A percentile compares a stretch with the other conserved stretches of the same genome.
These are phyloP conservation scores for Nasonia longicornis DNA, from an alignment of 1,140 invertebrate genomes.

Conservation along the genomic window DNA sequence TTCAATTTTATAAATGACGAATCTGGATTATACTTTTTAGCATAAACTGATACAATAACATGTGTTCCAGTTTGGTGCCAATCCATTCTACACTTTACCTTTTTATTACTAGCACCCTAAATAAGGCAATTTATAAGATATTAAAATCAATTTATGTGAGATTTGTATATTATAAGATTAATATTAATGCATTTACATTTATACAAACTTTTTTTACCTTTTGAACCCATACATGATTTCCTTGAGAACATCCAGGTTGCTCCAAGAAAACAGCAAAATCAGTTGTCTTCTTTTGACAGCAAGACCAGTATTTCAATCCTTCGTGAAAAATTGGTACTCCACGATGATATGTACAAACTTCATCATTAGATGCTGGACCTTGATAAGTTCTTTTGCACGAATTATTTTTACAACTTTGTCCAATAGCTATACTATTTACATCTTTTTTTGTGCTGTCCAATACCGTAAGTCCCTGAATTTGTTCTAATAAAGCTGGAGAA, in stretches of 20 bases:
- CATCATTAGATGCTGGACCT: constrained; percentile 75
- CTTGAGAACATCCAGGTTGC: constrained; percentile 87
- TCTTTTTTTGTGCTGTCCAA: constrained; percentile 47
- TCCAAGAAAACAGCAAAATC: constrained; percentile 93
- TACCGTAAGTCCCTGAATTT: constrained; percentile 65
- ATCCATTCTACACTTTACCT: constrained; percentile 85
- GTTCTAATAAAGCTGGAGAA: constrained; percentile 72
- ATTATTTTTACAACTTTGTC: constrained; percentile 90
- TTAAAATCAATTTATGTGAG: not conserved
- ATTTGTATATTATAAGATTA: not conserved
- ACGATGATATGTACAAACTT: constrained; percentile 86
- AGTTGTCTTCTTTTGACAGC: constrained; percentile 92
- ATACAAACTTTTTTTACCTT: constrained; percentile 68
- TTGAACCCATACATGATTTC: constrained; percentile 89
- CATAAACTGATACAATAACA: constrained; percentile 90
- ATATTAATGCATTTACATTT: not conserved
- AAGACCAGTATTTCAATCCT: constrained; percentile 98
- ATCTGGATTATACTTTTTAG: constrained; percentile 88
- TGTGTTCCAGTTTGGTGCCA: constrained; percentile 90
- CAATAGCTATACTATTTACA: constrained; percentile 72
- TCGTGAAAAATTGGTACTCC: constrained; percentile 97
- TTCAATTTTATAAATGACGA: constrained; percentile 84
- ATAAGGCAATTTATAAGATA: constrained; percentile 51
- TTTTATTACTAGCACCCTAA: constrained; percentile 63
- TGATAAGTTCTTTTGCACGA: constrained; percentile 83